Percentiles rank a stretch among this genome's conserved stretches.
These are phyloP conservation scores for Micromesistius poutassou DNA, from an alignment of 2,797 vertebrate species.

Conservation along the genomic window DNA sequence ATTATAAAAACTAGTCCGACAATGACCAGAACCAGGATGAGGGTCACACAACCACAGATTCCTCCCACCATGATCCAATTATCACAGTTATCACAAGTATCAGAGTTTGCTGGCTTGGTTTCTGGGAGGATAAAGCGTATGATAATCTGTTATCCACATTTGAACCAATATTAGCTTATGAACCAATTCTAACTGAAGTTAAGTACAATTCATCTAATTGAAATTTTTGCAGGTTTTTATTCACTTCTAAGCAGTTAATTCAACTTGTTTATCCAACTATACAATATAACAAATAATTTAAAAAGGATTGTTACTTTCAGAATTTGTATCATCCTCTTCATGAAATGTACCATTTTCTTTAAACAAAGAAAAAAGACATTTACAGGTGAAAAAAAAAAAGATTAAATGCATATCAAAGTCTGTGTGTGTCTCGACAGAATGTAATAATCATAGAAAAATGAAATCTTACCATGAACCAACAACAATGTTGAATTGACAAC, in stretches of 20 bases:
- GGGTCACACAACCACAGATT: not conserved
- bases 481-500: not conserved
- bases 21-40: not conserved
- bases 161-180: not conserved
- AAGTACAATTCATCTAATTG: not conserved
- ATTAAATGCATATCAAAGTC: not conserved
- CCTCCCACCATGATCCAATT: not conserved
- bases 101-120: too few species aligned
- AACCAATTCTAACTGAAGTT: not conserved
- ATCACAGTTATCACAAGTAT: too few species aligned
- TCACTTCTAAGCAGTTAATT: too few species aligned
- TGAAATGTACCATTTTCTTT: not conserved
- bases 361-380: not conserved
- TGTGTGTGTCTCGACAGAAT: not conserved
- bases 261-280: too few species aligned
- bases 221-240: too few species aligned
- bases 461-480: slow-evolving; percentile 29
- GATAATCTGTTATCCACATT: not conserved
- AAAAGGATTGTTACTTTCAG: not conserved
- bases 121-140: not conserved
- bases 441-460: not conserved
- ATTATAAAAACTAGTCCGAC: not conserved
- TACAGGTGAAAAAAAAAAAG: not conserved
- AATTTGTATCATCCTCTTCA: not conserved
- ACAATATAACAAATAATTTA: too few species aligned